Percentiles rank a stretch among this genome's conserved stretches.
phyloP scores from a whole-genome alignment of 2,888 invertebrate species.

The Stegana nigrithorax region DNA sequence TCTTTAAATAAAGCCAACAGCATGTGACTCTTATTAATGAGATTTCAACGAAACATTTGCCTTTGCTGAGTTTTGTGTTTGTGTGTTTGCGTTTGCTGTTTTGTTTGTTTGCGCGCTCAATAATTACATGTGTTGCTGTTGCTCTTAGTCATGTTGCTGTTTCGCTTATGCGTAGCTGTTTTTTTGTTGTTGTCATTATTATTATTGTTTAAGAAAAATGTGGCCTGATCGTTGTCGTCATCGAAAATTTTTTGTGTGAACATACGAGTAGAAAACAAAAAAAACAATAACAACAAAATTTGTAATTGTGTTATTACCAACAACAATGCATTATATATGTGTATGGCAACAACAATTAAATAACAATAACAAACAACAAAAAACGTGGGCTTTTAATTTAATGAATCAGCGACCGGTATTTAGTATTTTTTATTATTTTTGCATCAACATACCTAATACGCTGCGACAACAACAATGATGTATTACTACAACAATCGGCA shows the following conservation, averaged over 20 bases:
- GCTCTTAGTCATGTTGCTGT: too few relatives aligned
- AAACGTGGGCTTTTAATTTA: background rate
- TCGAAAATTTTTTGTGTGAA: background rate
- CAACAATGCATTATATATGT: too few relatives aligned
- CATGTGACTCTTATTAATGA: too few relatives aligned
- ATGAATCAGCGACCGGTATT: slow-evolving; percentile 13
- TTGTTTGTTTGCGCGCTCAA: background rate
- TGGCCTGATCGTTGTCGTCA: slow-evolving; percentile 18
- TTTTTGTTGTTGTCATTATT: background rate
- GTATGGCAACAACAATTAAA: background rate
- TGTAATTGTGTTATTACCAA: background rate
- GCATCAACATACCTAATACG: too few relatives aligned
- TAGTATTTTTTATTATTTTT: background rate
- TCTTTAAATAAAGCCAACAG: too few relatives aligned
- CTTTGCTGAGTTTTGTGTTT: too few relatives aligned
- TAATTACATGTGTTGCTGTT: slow-evolving; percentile 1
- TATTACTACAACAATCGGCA: too few relatives aligned
- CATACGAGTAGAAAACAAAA: background rate
- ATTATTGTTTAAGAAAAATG: slow-evolving; percentile 2
- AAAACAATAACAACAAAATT: background rate
- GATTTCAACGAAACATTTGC: too few relatives aligned
- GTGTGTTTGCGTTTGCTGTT: background rate
- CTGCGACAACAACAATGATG: too few relatives aligned
- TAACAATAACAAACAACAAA: too few relatives aligned
- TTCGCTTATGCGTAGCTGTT: too few relatives aligned